Conservation (phyloP, 2,797 vertebrate species). For the Danionella dracula region DNA sequence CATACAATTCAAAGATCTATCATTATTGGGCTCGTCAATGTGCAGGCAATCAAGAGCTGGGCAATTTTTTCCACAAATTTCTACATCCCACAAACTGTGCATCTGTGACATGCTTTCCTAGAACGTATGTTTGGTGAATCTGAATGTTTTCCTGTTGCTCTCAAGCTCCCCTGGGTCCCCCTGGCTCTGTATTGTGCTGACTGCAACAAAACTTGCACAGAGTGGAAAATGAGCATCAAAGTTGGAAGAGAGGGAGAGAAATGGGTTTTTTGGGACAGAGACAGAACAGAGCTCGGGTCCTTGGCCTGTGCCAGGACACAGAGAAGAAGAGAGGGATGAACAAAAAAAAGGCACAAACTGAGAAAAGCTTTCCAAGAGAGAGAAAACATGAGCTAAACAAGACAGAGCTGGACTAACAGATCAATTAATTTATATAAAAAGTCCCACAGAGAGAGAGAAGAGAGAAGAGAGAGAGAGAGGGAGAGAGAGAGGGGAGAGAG, state of each 20-base stretch:
- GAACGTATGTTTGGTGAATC: conserved; percentile 48
- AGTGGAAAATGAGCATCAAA: conserved; percentile 33
- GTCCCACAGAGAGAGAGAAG: no score
- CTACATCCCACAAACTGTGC: not conserved
- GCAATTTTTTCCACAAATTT: not conserved
- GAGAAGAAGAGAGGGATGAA: not conserved
- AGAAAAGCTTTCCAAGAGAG: not conserved
- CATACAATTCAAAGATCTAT: not conserved
- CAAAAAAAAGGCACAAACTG: not conserved
- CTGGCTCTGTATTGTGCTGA: conserved; percentile 29
- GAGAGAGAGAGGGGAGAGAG: no score
- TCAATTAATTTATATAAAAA: no score
- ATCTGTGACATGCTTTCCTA: not conserved
- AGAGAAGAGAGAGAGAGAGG: no score
- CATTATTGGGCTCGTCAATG: conserved; percentile 8
- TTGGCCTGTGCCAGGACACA: not conserved
- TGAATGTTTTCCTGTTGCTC: conserved; percentile 65
- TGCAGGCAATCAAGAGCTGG: conserved; percentile 3
- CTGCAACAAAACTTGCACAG: conserved; percentile 24
- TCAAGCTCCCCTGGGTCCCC: conserved; percentile 46
- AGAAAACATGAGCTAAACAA: conserved; percentile 4
- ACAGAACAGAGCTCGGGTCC: not conserved
- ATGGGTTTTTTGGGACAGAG: not conserved
- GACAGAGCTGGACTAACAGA: no score
- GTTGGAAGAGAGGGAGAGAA: conserved; percentile 2